These are phyloP conservation scores for Tragelaphus imberbis DNA, from an alignment of 2,113 vertebrate species.

Conservation along the genomic window DNA sequence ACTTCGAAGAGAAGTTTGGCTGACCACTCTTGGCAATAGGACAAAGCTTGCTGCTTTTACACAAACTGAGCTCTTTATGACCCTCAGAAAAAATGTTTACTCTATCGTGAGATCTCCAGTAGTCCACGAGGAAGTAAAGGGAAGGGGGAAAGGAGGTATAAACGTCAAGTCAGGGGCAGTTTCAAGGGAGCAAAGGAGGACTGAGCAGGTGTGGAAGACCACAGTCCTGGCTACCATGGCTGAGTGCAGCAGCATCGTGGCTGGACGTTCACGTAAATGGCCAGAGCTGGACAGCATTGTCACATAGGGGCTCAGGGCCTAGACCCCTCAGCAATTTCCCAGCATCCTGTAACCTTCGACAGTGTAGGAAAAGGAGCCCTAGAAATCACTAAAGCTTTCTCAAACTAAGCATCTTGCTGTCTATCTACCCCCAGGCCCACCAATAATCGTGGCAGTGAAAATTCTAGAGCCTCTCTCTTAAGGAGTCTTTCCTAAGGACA, in stretches of 20 bases:
- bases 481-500: not conserved
- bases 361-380: not conserved
- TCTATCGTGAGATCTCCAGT: not conserved
- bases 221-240: not conserved
- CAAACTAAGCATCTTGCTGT: not conserved
- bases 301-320: not conserved
- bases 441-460: not conserved
- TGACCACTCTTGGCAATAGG: not conserved
- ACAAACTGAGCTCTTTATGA: not conserved
- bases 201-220: not conserved
- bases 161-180: not conserved
- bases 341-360: not conserved
- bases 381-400: not conserved
- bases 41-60: not conserved
- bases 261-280: too few species aligned
- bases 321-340: not conserved
- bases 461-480: not conserved
- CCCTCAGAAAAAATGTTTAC: not conserved
- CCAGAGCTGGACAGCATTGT: not conserved
- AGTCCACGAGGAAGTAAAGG: not conserved
- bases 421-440: not conserved
- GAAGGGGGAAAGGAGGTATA: not conserved
- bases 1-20: not conserved
- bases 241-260: rapidly evolving
- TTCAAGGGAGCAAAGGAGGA: not conserved